phyloP scores from a whole-genome alignment of 2,888 invertebrate genomes.

The Catocala nupta region DNA sequence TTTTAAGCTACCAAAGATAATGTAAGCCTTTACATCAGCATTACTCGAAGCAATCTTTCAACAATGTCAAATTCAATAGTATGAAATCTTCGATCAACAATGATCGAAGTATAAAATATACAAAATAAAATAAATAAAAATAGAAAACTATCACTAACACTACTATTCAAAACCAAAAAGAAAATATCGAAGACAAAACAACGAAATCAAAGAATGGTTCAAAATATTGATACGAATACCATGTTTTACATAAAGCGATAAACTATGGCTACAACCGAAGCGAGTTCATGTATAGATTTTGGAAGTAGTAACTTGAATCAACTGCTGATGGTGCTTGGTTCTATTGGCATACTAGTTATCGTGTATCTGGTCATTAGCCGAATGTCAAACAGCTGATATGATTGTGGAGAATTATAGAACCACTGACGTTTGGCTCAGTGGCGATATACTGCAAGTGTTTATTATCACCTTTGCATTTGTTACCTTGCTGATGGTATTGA shows the following conservation, averaged over 20 bases:
- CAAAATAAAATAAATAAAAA: too few species aligned
- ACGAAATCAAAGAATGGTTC: background rate
- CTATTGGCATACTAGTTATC: slow-evolving; percentile 70
- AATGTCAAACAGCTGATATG: slow-evolving; percentile 62
- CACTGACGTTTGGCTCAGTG: slow-evolving; percentile 48
- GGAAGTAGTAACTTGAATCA: slow-evolving; percentile 71
- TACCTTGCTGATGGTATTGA: slow-evolving; percentile 68
- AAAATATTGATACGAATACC: slow-evolving; percentile 6
- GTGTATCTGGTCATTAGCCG: slow-evolving; percentile 74
- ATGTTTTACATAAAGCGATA: slow-evolving; percentile 31
- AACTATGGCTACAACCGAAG: background rate
- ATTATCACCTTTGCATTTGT: slow-evolving; percentile 73
- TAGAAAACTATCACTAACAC: too few species aligned
- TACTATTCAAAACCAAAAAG: too few species aligned
- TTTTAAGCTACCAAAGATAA: too few species aligned
- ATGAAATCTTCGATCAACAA: too few species aligned
- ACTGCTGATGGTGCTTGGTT: slow-evolving; percentile 71
- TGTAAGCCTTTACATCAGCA: too few species aligned
- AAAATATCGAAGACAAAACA: too few species aligned
- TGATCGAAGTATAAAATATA: too few species aligned
- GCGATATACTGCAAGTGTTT: slow-evolving; percentile 68
- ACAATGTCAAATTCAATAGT: too few species aligned
- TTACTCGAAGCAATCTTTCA: too few species aligned
- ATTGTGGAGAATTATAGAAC: background rate
- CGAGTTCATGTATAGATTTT: slow-evolving; percentile 36